Evolutionary conservation across 1,140 invertebrate genomes (phyloP), one percentile per base, ranked within the genome.

Genomic region (Cheumatopsyche charites): DNA sequence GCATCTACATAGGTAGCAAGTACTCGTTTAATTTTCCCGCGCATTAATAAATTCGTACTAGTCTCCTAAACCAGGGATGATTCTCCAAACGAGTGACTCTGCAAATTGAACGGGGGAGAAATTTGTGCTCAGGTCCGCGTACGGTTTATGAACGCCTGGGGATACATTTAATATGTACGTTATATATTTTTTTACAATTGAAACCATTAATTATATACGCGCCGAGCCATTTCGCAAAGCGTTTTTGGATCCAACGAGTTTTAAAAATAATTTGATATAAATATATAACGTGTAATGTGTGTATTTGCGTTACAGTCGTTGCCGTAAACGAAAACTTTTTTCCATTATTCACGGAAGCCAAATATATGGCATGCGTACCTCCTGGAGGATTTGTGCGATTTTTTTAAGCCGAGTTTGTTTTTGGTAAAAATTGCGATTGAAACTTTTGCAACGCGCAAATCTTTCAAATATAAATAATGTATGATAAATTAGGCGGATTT

Each of bases 31-130:
- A 36, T 36, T 36, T 36, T 36, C 29, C 29, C 29, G 29, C 29
- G 29, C 29, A 36, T 36, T 36, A 36, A 36, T 36, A 36, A 36
- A 36, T 36, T 36, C 29, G 29, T 36, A 9, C 29, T 36, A 36
- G 29, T 36, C 29, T 36, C 29, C 29, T 36, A 36, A 36, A 36
- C 47, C 47, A 13, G 29, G 23, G 49, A 65, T 71, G 62, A 65
- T 65, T 36, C 29, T 36, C 62, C 62, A 65, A 71, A 65, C 55
- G 70, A 71, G 70, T 71, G 70, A 71, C 61, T 62, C 47, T 19
- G 52, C 62, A 65, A 71, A 71, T 52, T 61, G 70, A 15, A 13
- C 6, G 62, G 41, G 26, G 36, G 11, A 36, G 29, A 36, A 36
- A 36, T 36, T 36, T 36, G 47, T 23, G 21, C 7, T 7, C 19